Evolutionary conservation across 2,888 invertebrate species (phyloP).

Genomic region (Heteromyza rotundicornis): DNA sequence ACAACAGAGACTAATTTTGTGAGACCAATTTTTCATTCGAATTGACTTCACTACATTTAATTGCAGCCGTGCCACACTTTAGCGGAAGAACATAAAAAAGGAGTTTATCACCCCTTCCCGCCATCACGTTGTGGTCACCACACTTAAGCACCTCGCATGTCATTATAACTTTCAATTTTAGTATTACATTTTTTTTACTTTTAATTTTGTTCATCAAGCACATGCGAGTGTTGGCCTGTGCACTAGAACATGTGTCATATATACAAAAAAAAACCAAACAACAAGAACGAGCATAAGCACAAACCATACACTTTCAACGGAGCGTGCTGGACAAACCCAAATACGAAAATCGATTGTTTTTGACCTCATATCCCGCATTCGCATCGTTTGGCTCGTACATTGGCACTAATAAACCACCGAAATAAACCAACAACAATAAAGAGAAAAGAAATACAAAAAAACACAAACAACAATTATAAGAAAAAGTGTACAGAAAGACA

Average conservation of each 20-base stretch:
- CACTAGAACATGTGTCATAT: too few species aligned
- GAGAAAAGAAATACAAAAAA: constrained; percentile 18
- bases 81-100: too few species aligned
- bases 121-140: too few species aligned
- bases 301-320: not conserved
- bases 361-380: constrained; percentile 51
- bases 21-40: too few species aligned
- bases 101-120: too few species aligned
- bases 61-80: too few species aligned
- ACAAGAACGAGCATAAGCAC: not conserved
- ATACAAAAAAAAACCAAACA: not conserved
- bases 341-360: constrained; percentile 53
- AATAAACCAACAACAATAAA: constrained; percentile 10
- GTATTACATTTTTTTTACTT: not conserved
- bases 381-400: constrained; percentile 37
- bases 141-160: too few species aligned
- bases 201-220: not conserved
- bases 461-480: constrained; percentile 21
- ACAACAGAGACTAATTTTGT: too few species aligned
- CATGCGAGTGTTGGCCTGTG: not conserved
- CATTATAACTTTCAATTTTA: too few species aligned
- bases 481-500: constrained; percentile 33
- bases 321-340: not conserved
- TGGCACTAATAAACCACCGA: constrained; percentile 44
- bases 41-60: too few species aligned